These are phyloP conservation scores for Leucoptera coffeella DNA, from an alignment of 2,888 invertebrate species.

Conservation along the genomic window DNA sequence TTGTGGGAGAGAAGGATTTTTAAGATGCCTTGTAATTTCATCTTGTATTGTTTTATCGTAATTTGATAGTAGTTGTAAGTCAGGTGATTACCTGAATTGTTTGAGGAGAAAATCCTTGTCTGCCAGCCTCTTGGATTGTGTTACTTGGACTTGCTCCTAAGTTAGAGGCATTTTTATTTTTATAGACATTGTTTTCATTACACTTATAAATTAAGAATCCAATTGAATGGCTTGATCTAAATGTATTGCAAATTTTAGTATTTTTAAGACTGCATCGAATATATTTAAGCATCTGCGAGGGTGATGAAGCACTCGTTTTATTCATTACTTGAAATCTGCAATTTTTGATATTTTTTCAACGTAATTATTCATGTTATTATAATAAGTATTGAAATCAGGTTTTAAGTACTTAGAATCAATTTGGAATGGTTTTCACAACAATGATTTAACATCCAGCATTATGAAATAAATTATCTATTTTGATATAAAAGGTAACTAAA, in stretches of 20 bases:
- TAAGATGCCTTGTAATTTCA: background rate
- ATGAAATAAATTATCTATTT: conserved; percentile 32
- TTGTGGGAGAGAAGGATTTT: background rate
- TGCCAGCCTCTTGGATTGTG: too few relatives aligned
- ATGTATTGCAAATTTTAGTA: conserved; percentile 29
- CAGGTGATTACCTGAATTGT: too few relatives aligned
- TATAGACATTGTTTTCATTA: too few relatives aligned
- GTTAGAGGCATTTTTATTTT: too few relatives aligned
- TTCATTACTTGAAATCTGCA: conserved; percentile 22
- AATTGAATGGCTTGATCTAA: conserved; percentile 26
- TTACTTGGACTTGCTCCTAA: too few relatives aligned
- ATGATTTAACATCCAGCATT: conserved; percentile 26
- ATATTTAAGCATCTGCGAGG: conserved; percentile 30
- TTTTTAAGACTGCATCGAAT: conserved; percentile 26
- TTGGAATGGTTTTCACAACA: conserved; percentile 45
- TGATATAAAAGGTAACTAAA: conserved; percentile 21
- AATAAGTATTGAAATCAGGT: conserved; percentile 47
- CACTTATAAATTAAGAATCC: conserved; percentile 42
- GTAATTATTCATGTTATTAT: conserved; percentile 35
- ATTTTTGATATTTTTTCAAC: conserved; percentile 50
- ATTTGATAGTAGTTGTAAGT: too few relatives aligned
- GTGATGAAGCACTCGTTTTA: too few relatives aligned
- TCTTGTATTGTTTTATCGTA: background rate
- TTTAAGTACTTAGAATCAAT: conserved; percentile 46
- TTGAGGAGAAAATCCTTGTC: too few relatives aligned